Base-by-base conservation (phyloP, 2,797 vertebrate genomes). In the Buphagus erythrorhynchus region DNA sequence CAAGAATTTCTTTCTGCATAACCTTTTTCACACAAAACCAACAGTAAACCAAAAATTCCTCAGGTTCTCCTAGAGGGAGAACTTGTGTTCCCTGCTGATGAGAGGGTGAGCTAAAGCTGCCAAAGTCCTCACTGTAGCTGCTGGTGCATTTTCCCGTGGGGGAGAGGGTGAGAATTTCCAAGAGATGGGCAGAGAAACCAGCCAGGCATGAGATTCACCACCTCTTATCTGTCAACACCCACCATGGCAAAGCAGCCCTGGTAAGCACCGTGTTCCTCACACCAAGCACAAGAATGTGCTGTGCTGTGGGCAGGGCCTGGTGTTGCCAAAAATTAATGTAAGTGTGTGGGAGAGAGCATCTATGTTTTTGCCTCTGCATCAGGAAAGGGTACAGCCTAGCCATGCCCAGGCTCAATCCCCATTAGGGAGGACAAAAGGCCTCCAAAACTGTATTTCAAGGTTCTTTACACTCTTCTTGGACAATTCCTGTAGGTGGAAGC, bases 161-260 rank as follows among this genome's bases (percentile, higher is more conserved):
- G 66, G 58, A 90, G 73, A 72, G 25, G 40, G 71, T 87, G 88
- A 87, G 77, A 85, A 84, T 76, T 91, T 81, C 67, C 36, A 67
- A 40, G 62, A 66, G 73, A 81, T 17, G 48, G 73, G 77, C 51
- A 84, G 29, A 78, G 31, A 84, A 94, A 78, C 71, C 77, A 92
- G 62, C 24, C 80, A 86, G 81, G 88, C 0, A 0, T 81, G 83
- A 93, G 76, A 88, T 65, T 88, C 73, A 78, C 46, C 73, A 78
- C 25, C 25, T 2, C 36, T 88, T 52, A 81, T 81, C 88, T 93
- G 83, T 84, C 80, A 95, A 88, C 91, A 90, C 80, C 80, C 74
- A 93, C 80, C 25, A 19, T 6, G 33, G 62, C 66, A 93, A 82
- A 51, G 19, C 69, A 89, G 81, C 59, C 35, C 71, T 69, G 62